phyloP scores from a whole-genome alignment of 2,888 invertebrate species.

The Fragum fragum region DNA sequence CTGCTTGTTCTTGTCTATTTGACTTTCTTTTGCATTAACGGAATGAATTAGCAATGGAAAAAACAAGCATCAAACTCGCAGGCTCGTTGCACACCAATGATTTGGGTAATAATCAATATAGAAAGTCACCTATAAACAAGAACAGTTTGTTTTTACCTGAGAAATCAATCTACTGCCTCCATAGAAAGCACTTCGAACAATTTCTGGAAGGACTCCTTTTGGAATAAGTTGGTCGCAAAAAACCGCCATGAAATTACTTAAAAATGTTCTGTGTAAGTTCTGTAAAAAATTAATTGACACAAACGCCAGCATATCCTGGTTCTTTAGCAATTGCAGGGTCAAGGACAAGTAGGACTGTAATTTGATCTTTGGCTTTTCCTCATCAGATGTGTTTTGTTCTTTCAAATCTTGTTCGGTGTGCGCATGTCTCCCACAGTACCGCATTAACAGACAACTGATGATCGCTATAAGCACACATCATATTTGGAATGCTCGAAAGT shows the following conservation, averaged over 20 bases:
- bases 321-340: slow-evolving; percentile 77
- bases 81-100: too few relatives aligned
- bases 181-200: slow-evolving; percentile 77
- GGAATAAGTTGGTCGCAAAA: slow-evolving; percentile 79
- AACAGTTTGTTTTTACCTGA: too few relatives aligned
- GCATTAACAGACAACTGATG: slow-evolving; percentile 75
- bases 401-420: slow-evolving; percentile 78
- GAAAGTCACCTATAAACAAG: too few relatives aligned
- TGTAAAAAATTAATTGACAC: slow-evolving; percentile 82
- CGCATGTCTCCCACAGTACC: slow-evolving; percentile 78
- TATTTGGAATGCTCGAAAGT: slow-evolving; percentile 83
- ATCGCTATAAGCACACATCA: slow-evolving; percentile 79
- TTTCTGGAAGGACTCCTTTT: slow-evolving; percentile 67
- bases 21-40: too few relatives aligned
- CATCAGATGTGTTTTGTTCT: slow-evolving; percentile 28
- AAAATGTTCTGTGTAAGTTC: slow-evolving; percentile 76
- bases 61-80: too few relatives aligned
- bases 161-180: too few relatives aligned
- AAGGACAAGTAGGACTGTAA: slow-evolving; percentile 67
- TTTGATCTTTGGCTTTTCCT: slow-evolving; percentile 36
- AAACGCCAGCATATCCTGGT: slow-evolving; percentile 80
- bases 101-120: too few relatives aligned
- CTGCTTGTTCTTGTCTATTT: too few relatives aligned
- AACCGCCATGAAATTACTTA: slow-evolving; percentile 78
- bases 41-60: too few relatives aligned